Evolutionary conservation across 2,113 vertebrate species (phyloP), one percentile per base, ranked within the genome.

Genomic region (Thamnaconus septentrionalis): DNA sequence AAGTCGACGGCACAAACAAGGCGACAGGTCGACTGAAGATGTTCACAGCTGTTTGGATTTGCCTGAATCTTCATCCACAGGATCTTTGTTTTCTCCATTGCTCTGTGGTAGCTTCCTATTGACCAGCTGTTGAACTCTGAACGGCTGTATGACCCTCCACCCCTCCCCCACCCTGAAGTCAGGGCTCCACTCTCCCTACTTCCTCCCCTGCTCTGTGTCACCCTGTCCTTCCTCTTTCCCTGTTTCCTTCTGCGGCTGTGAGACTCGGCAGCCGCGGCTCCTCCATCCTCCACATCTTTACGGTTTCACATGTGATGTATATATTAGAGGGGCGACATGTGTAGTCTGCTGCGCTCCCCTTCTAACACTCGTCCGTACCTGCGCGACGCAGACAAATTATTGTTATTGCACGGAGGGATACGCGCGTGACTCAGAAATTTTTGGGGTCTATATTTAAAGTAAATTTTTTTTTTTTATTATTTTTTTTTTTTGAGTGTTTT

Each of bases 261-360:
- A 58, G 61, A 41, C 3, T 49, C 67, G 53, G 61, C 76, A 62
- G 66, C 46, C 9, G 10, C 42, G 10, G 6, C 41, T 4, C 45
- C 44, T 40, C 53, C 18, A 56, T 64, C 71, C 65, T 59, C n/a
- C 31, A 2, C 18, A 48, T 46, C 66, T 65, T 59, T 48, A 63
- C 39, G 61, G 77, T 79, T 73, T 77, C 68, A 77, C 18, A 44
- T 44, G 4, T 56, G 53, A 42, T 72, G 75, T 87, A 64, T 79
- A 84, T 4, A 71, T 66, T 66, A 31, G 0, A n/a, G 8, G 5
- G 1, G 55, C 75, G 84, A 77, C 57, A 8, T 86, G 86, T 86
- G 66, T 85, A 84, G 82, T 86, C 84, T 87, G 45, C 68, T 55
- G 18, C 47, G 1, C 47, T 46, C 3, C 12, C 61, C 4, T 7